A percentile compares a stretch with the other conserved stretches of the same genome.
These are phyloP conservation scores for Myripristis jacobus DNA, from an alignment of 2,797 vertebrate species.

Conservation along the genomic window DNA sequence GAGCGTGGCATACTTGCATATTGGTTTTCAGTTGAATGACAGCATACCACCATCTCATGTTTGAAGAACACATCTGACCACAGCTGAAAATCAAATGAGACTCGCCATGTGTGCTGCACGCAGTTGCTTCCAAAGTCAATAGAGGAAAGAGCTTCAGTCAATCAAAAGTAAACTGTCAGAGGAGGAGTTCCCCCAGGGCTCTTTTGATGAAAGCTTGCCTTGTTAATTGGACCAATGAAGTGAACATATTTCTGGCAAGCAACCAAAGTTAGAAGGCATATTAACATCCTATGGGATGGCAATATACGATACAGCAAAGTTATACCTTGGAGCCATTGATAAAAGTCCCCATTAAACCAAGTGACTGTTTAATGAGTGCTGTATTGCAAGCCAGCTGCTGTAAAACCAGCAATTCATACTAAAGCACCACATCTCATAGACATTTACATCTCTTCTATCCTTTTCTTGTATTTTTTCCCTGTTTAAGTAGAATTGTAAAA, in stretches of 20 bases:
- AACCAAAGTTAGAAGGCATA: slow-evolving; percentile 27
- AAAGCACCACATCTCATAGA: slow-evolving; percentile 26
- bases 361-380: slow-evolving; percentile 67
- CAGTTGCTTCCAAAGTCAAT: slow-evolving; percentile 5
- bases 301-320: slow-evolving; percentile 38
- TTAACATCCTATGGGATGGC: slow-evolving; percentile 34
- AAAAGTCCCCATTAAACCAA: slow-evolving; percentile 66
- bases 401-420: slow-evolving; percentile 39
- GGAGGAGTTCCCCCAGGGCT: slow-evolving; percentile 40
- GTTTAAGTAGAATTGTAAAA: slow-evolving; percentile 32
- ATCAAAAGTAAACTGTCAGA: slow-evolving; percentile 48
- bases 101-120: slow-evolving; percentile 8
- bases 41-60: slow-evolving; percentile 56
- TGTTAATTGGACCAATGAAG: slow-evolving; percentile 68
- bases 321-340: slow-evolving; percentile 46
- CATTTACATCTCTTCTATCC: slow-evolving; percentile 15
- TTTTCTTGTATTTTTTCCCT: slow-evolving; percentile 12
- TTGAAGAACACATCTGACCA: slow-evolving; percentile 50
- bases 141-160: slow-evolving; percentile 38
- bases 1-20: slow-evolving; percentile 26
- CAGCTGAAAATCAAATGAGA: slow-evolving; percentile 35
- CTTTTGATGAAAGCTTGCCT: slow-evolving; percentile 23
- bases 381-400: slow-evolving; percentile 36
- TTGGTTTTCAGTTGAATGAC: slow-evolving; percentile 55
- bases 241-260: slow-evolving; percentile 40